A percentile compares a stretch with the other conserved stretches of the same genome.
phyloP scores from a whole-genome alignment of 2,797 vertebrate genomes.

The Mycteria americana region DNA sequence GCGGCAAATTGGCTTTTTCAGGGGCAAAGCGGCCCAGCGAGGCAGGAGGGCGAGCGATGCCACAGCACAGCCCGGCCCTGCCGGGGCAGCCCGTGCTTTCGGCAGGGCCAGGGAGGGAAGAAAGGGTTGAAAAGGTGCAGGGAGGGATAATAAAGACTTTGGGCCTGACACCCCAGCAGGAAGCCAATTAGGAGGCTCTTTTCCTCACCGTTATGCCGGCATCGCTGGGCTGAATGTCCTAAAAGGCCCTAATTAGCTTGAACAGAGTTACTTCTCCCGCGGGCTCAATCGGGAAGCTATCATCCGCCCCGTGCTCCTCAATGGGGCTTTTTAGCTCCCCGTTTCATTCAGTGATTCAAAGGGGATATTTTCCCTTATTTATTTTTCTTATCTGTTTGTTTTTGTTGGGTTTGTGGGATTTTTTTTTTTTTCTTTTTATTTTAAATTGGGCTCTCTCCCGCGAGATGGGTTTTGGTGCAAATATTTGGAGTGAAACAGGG shows the following conservation, averaged over 20 bases:
- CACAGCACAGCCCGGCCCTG: not conserved
- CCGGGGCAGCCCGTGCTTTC: not conserved
- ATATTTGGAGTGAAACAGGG: conserved; percentile 36
- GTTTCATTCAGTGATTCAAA: conserved; percentile 53
- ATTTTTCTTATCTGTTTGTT: conserved; percentile 55
- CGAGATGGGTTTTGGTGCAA: conserved; percentile 20
- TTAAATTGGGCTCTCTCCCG: not conserved
- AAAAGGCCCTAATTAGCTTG: conserved; percentile 84
- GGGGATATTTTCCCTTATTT: conserved; percentile 52
- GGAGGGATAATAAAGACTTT: conserved; percentile 50
- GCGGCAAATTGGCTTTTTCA: fast-evolving
- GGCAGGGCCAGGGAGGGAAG: not conserved
- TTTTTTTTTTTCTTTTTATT: not conserved
- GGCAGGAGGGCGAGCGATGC: not conserved
- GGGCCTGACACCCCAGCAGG: conserved; percentile 70
- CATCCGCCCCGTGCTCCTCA: conserved; percentile 26
- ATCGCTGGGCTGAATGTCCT: conserved; percentile 68
- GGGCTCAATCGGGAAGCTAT: conserved; percentile 28
- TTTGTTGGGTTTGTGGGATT: not conserved
- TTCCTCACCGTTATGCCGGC: conserved; percentile 72
- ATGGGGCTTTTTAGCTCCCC: conserved; percentile 21
- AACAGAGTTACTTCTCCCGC: conserved; percentile 23
- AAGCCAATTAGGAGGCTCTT: conserved; percentile 79
- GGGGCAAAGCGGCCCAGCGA: fast-evolving
- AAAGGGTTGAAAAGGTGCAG: conserved; percentile 45